These are phyloP conservation scores for Eunapius fragilis DNA, from an alignment of 37 sponge, comb jelly and placozoan genomes.

Conservation along the genomic window DNA sequence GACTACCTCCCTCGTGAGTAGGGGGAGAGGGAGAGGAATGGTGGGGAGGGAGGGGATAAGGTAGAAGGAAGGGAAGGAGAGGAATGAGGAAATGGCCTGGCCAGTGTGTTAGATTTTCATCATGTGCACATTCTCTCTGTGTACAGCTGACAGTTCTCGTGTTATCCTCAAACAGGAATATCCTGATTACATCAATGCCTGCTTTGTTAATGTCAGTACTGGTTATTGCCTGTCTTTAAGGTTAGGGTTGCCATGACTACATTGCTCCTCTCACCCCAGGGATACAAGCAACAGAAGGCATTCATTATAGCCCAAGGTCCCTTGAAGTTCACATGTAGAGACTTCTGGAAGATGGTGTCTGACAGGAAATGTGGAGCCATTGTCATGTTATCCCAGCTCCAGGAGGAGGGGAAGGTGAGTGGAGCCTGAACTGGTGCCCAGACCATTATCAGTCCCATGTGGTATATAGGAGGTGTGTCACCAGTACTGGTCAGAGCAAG, in stretches of 20 bases:
- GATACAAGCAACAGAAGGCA: slow-evolving; percentile 34
- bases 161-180: neutral
- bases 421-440: neutral
- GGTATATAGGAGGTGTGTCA: slow-evolving; percentile 14
- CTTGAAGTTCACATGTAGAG: slow-evolving; percentile 15
- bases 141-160: slow-evolving; percentile 11
- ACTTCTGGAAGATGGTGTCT: slow-evolving; percentile 39
- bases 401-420: slow-evolving; percentile 10
- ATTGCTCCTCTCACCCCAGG: neutral
- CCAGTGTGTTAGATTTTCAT: no score
- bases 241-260: neutral
- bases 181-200: slow-evolving; percentile 39
- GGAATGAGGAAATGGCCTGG: neutral
- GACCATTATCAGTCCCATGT: neutral
- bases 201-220: slow-evolving; percentile 21
- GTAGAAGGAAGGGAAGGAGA: no score
- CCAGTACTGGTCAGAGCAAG: slow-evolving; percentile 43
- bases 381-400: slow-evolving; percentile 10
- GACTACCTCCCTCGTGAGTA: slow-evolving; percentile 49
- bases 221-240: neutral
- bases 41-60: no score
- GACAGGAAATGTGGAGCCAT: slow-evolving; percentile 6
- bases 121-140: neutral
- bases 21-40: neutral
- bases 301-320: slow-evolving; percentile 35